Evolutionary conservation across 2,113 vertebrate genomes (phyloP), one percentile per base, ranked within the genome.

Genomic region (Nycticryphes semicollaris): DNA sequence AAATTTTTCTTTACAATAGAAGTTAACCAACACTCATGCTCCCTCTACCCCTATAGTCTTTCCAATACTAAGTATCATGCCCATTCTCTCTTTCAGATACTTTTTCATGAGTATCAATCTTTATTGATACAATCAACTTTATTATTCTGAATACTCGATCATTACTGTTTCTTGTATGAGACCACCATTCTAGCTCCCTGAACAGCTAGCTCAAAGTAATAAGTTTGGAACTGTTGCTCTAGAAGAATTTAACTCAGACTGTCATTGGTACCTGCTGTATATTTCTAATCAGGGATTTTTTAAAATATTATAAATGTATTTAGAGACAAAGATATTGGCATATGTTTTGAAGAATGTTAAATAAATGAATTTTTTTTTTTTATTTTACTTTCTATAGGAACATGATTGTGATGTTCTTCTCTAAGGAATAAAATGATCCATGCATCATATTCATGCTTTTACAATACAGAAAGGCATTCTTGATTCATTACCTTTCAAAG

Each of bases 11-110:
- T 84, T 43, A 35, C 23, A 37, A 37, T 48, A 45, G 8, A 70
- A 45, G 4, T 50, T 33, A 66, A 3, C 5, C 21, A 86, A 43
- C 6, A 24, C 1, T 50, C 5, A 33, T 48, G 41, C 27, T 67
- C 4, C 7, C 39, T 2, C 4, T 4, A 2, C 10, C 2, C 6
- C 2, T 57, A 15, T 74, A 28, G 33, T 5, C 3, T 66, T 73
- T 80, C 66, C 47, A 76, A 31, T 20, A 41, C 2, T 45, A 57
- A 2, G 4, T 81, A 15, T 62, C 7, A n/a, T 22, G 3, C 2
- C 3, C 3, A 20, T 57, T 82, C 22, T 82, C 10, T 54, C 16
- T 59, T 84, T 78, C 50, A 72, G 5, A 2, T 21, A 41, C 22
- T 60, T 81, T 67, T 6, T 41, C 8, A 70, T 25, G 8, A 56